These are phyloP conservation scores for Nudaria mundana DNA, from an alignment of 2,888 invertebrate genomes.

Conservation along the genomic window DNA sequence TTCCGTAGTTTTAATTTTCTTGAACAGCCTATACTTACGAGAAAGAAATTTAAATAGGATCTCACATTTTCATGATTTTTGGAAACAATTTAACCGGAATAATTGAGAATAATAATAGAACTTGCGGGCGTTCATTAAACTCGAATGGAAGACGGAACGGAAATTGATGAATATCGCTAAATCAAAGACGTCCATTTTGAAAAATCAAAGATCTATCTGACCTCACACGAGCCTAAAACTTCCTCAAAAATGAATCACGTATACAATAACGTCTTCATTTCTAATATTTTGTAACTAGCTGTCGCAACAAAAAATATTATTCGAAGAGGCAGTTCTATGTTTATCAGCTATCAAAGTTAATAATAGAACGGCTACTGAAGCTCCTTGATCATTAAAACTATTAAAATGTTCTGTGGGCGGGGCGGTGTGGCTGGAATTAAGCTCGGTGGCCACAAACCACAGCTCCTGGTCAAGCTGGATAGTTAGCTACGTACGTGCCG, in stretches of 20 bases:
- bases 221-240: constrained; percentile 33
- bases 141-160: not conserved
- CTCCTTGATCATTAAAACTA: constrained; percentile 68
- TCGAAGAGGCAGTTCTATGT: constrained; percentile 18
- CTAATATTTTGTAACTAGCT: constrained; percentile 35
- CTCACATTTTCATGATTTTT: too few relatives aligned
- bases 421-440: constrained; percentile 59
- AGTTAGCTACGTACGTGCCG: constrained; percentile 46
- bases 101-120: too few relatives aligned
- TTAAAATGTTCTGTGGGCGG: constrained; percentile 67
- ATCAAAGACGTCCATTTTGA: constrained; percentile 20
- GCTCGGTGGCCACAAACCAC: constrained; percentile 70
- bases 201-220: constrained; percentile 19
- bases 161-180: constrained; percentile 18
- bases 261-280: constrained; percentile 45
- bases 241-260: constrained; percentile 41
- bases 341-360: constrained; percentile 34
- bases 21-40: too few relatives aligned
- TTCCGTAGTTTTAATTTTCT: too few relatives aligned
- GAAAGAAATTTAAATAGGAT: too few relatives aligned
- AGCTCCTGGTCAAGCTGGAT: constrained; percentile 68
- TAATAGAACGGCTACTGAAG: constrained; percentile 39
- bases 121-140: too few relatives aligned
- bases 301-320: constrained; percentile 40
- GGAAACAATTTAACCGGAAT: too few relatives aligned